Evolutionary conservation across 2,113 vertebrate genomes (phyloP).

Genomic region (Pogona vitticeps): DNA sequence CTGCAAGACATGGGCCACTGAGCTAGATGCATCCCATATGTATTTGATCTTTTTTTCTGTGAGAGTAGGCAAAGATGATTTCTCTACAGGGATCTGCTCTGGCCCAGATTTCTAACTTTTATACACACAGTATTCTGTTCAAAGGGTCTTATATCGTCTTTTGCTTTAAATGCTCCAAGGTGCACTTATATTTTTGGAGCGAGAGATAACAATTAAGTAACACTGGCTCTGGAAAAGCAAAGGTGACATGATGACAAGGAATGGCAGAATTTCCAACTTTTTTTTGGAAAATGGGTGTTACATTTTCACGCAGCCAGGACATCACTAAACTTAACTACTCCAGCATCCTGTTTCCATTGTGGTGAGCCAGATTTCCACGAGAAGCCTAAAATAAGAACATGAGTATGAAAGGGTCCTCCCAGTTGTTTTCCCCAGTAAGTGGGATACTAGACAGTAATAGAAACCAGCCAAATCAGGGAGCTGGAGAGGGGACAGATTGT

Average conservation of each 20-base stretch:
- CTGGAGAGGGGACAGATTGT: too few species aligned
- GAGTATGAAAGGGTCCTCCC: too few species aligned
- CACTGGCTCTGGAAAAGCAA: not conserved
- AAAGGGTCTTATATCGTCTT: conserved; percentile 35
- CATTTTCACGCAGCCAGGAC: not conserved
- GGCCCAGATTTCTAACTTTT: conserved; percentile 22
- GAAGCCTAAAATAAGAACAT: not conserved
- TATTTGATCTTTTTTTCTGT: conserved; percentile 22
- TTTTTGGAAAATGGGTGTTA: too few species aligned
- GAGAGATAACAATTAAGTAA: conserved; percentile 47
- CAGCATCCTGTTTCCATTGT: not conserved
- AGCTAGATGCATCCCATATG: not conserved
- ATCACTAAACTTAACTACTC: not conserved
- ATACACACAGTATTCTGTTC: conserved; percentile 24
- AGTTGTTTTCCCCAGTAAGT: too few species aligned
- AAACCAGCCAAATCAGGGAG: too few species aligned
- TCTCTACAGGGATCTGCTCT: conserved; percentile 40
- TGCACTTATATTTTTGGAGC: conserved; percentile 22
- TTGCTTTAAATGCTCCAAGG: conserved; percentile 49
- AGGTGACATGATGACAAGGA: too few species aligned
- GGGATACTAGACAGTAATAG: too few species aligned
- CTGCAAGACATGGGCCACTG: conserved; percentile 18
- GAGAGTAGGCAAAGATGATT: not conserved
- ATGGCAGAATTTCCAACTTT: not conserved
- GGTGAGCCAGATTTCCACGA: not conserved